phyloP scores from a whole-genome alignment of 2,888 invertebrate species.

The Mechanitis mazaeus region DNA sequence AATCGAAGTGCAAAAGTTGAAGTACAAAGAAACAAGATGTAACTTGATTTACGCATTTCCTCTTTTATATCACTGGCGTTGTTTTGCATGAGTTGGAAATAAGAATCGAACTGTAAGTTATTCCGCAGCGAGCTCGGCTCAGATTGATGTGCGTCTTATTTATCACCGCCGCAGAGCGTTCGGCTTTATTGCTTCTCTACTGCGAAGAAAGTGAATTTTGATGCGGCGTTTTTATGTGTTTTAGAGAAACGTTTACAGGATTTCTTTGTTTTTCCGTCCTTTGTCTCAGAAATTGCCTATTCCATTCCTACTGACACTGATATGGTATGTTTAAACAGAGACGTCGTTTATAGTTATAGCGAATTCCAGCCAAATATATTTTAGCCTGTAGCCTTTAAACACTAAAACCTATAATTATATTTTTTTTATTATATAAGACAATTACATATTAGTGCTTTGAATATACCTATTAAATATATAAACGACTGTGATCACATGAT shows the following conservation, averaged over 20 bases:
- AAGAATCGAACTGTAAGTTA: conserved; percentile 22
- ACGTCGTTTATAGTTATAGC: conserved; percentile 18
- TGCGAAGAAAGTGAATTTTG: conserved; percentile 68
- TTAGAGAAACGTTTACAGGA: conserved; percentile 50
- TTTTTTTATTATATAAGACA: too few species aligned
- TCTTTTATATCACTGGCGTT: not conserved
- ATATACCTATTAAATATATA: too few species aligned
- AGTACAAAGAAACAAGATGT: not conserved
- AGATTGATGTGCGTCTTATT: conserved; percentile 42
- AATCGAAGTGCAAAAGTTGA: conserved; percentile 5
- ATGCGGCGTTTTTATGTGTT: conserved; percentile 57
- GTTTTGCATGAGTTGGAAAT: conserved; percentile 6
- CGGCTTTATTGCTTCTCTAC: conserved; percentile 49
- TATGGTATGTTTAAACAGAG: conserved; percentile 20
- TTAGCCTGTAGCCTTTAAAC: not conserved
- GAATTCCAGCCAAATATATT: not conserved
- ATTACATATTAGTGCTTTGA: too few species aligned
- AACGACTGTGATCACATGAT: too few species aligned
- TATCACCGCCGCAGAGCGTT: conserved; percentile 40
- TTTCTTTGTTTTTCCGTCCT: conserved; percentile 26
- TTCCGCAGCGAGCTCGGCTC: conserved; percentile 23
- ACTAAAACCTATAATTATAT: too few species aligned
- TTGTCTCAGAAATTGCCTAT: conserved; percentile 33
- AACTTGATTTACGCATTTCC: not conserved
- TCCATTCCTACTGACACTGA: conserved; percentile 31